Conservation (phyloP, 2,888 invertebrate species). For the Tortricodes alternella region DNA sequence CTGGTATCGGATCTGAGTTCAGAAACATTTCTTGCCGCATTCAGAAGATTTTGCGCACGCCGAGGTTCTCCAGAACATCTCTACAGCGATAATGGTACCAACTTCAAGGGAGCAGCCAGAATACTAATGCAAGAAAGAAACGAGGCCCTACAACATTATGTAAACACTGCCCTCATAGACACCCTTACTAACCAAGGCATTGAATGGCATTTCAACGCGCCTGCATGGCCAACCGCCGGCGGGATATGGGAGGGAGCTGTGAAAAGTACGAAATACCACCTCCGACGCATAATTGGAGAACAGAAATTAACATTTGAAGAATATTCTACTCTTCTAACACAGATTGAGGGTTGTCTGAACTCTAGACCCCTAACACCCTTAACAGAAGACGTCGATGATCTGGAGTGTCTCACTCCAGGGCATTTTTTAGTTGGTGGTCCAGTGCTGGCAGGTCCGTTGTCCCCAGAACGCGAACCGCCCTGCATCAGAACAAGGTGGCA, state of each 20-base stretch:
- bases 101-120: neutral
- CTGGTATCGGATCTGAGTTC: neutral
- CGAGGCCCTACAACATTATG: neutral
- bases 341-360: constrained; percentile 8
- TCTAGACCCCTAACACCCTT: neutral
- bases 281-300: neutral
- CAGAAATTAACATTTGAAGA: neutral
- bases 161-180: neutral
- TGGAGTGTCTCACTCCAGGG: constrained; percentile 1
- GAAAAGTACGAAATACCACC: neutral
- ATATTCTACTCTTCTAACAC: neutral
- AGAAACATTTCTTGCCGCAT: neutral
- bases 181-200: neutral
- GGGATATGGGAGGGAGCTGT: neutral
- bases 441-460: neutral
- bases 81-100: neutral
- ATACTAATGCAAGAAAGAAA: neutral
- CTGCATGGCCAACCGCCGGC: neutral
- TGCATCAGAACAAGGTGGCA: constrained; percentile 1
- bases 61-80: neutral
- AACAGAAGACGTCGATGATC: neutral
- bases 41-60: neutral
- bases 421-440: constrained; percentile 4
- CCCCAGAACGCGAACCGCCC: neutral
- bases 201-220: too few relatives aligned